Conservation (phyloP, 92 coral and sea anemone genomes). For the Parazoanthus darwini region DNA sequence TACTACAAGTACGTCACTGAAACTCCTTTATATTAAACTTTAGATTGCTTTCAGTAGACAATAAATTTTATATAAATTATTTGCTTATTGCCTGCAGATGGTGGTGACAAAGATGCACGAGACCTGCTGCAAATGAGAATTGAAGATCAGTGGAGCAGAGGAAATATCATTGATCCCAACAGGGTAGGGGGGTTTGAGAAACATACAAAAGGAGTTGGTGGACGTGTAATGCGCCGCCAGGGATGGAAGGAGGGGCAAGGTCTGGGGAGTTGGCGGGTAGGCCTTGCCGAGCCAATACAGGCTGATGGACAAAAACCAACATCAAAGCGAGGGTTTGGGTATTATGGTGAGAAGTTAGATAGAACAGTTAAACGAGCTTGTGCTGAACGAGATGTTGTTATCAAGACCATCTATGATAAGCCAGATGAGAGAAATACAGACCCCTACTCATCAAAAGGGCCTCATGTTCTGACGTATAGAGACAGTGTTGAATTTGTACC, state of each 20-base stretch:
- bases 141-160: slow-evolving; percentile 86
- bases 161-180: slow-evolving; percentile 67
- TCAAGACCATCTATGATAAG: slow-evolving; percentile 85
- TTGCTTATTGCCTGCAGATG: slow-evolving; percentile 50
- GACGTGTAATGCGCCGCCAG: slow-evolving; percentile 81
- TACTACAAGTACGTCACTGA: no score
- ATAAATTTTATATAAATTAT: not conserved
- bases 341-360: slow-evolving; percentile 87
- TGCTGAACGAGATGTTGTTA: slow-evolving; percentile 81
- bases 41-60: no score
- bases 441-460: slow-evolving; percentile 79
- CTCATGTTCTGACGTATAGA: slow-evolving; percentile 75
- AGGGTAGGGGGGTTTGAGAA: slow-evolving; percentile 95
- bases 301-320: slow-evolving; percentile 89
- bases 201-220: slow-evolving; percentile 89
- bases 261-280: slow-evolving; percentile 84
- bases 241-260: slow-evolving; percentile 93
- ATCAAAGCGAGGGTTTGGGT: slow-evolving; percentile 92
- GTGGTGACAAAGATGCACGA: slow-evolving; percentile 88
- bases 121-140: slow-evolving; percentile 84
- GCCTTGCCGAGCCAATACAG: slow-evolving; percentile 82
- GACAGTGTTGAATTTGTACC: slow-evolving; percentile 79
- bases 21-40: no score
- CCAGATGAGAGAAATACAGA: slow-evolving; percentile 67
- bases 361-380: slow-evolving; percentile 76